Evolutionary conservation across 2,797 vertebrate genomes (phyloP).

Genomic region (Tragelaphus eurycerus): DNA sequence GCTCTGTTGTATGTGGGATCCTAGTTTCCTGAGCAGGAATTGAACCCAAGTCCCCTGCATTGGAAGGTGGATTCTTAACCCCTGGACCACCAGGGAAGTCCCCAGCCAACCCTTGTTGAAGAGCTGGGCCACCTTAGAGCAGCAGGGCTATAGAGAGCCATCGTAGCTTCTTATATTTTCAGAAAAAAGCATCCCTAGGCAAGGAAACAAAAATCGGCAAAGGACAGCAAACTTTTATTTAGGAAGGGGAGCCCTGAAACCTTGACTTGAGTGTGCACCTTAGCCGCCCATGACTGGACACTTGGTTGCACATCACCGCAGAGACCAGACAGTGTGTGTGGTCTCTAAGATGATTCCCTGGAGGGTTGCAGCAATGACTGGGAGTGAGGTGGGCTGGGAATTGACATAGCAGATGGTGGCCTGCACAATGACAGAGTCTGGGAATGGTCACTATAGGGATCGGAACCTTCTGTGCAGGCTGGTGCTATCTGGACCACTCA

Average conservation of each 20-base stretch:
- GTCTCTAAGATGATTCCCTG: background rate
- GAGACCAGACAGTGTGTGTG: background rate
- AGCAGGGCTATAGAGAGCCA: no score
- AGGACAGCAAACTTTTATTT: background rate
- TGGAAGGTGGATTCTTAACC: background rate
- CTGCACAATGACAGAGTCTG: background rate
- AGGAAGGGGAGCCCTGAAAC: fast-evolving
- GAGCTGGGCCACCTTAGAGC: background rate
- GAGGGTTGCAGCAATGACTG: background rate
- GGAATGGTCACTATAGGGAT: background rate
- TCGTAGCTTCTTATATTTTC: background rate
- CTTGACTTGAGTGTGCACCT: background rate
- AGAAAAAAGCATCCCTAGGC: background rate
- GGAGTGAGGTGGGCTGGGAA: background rate
- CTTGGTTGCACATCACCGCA: background rate
- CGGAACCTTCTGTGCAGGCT: background rate
- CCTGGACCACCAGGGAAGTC: background rate
- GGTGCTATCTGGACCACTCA: background rate
- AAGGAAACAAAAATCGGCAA: background rate
- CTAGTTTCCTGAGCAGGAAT: background rate
- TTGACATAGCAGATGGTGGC: background rate
- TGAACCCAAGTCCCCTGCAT: background rate
- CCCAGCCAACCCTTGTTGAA: background rate
- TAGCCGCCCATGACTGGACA: background rate
- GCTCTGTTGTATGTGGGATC: background rate